phyloP scores from a whole-genome alignment of 2,888 invertebrate genomes.

The Allygus modestus region DNA sequence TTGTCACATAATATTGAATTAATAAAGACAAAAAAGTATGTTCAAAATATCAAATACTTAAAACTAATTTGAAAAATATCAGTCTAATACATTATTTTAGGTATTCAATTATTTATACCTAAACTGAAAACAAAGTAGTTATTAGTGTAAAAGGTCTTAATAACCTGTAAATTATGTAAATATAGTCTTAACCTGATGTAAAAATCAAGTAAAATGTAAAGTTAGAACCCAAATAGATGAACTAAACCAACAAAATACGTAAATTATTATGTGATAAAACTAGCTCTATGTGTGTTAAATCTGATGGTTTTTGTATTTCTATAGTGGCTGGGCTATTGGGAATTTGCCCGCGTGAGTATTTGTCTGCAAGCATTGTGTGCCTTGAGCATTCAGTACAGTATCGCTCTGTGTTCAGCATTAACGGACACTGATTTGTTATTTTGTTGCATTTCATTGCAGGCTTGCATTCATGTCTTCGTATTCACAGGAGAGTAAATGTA shows the following conservation, averaged over 20 bases:
- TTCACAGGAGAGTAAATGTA: constrained; percentile 18
- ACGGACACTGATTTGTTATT: constrained; percentile 49
- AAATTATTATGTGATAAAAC: neutral
- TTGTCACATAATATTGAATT: too few relatives aligned
- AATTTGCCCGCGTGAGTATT: constrained; percentile 66
- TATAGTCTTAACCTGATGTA: neutral
- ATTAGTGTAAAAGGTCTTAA: neutral
- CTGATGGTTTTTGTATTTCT: constrained; percentile 63
- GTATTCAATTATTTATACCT: neutral
- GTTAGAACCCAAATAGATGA: neutral
- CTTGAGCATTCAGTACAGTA: constrained; percentile 14
- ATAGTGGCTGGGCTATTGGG: constrained; percentile 66
- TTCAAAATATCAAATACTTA: neutral
- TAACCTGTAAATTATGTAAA: neutral
- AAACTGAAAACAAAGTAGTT: neutral
- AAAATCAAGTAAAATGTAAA: neutral
- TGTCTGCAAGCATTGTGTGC: constrained; percentile 60
- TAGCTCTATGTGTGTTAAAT: constrained; percentile 27
- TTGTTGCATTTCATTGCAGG: constrained; percentile 61
- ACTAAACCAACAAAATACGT: neutral
- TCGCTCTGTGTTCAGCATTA: constrained; percentile 9
- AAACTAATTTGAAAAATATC: neutral
- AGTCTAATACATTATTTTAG: neutral
- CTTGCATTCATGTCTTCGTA: constrained; percentile 54
- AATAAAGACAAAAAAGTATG: neutral